Base-by-base conservation (phyloP, 2,888 invertebrate genomes). In the Lasioglossum zephyrum region DNA sequence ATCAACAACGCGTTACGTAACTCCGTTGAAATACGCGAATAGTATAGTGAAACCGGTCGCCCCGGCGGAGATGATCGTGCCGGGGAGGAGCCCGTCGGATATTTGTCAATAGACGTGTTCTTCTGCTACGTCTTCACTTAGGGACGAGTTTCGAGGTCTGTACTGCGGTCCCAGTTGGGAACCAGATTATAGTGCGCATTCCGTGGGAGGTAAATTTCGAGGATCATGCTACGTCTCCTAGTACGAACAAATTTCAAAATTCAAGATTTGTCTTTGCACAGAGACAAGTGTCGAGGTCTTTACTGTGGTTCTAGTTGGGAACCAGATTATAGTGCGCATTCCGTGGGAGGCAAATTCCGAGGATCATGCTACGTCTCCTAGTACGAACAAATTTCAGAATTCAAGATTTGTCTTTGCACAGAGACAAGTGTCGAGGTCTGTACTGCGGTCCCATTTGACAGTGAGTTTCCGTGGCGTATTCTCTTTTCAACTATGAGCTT, bases 1-100 rank as follows among this genome's bases (percentile, higher is more conserved):
- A 72, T 70, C 39, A 84, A 69, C 72, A 57, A 69, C 66, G 57
- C 11, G 44, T 80, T 82, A 72, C 57, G 69, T 57, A 79, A 72
- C 16, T 53, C 41, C 72, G 16, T 69, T 22, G 44, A 31, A 47
- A 26, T 31, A 36, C n/a, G n/a, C 66, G 66, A 69, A 39, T 22
- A 39, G 39, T 39, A 22, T 9, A 39, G 66, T 2, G 66, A 66
- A 18, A 66, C 66, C 16, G 18, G 18, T 26, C 53, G 53, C 8
- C n/a, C 22, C n/a, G 53, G 53, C 53, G 26, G 11, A n/a, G 60
- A n/a, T n/a, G 57, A n/a, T n/a, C n/a, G 57, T 57, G 57, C 57
- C n/a, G 57, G 22, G 57, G 57, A 60, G 26, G 60, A 60, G 60
- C 4, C 60, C 11, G 13, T 60, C 60, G 60, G n/a, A n/a, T 26